A percentile compares a stretch with the other conserved stretches of the same genome.
Conservation (phyloP, 2,113 vertebrate species). For the Limnothrissa miodon region DNA sequence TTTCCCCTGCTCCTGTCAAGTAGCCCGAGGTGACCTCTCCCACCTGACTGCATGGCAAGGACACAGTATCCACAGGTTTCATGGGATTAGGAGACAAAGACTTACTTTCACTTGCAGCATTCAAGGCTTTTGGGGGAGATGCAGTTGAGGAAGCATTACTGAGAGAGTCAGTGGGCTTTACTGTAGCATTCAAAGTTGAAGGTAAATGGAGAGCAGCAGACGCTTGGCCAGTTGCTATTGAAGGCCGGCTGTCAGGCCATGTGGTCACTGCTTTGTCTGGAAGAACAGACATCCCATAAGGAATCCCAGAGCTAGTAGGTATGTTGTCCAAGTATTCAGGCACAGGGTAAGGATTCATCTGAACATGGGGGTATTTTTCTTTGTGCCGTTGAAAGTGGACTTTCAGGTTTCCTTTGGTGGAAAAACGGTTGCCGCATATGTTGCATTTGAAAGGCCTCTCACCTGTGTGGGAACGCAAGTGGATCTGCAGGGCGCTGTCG, state of each 20-base stretch:
- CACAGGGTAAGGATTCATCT: slow-evolving; percentile 98
- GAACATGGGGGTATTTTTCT: slow-evolving; percentile 97
- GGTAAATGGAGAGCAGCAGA: slow-evolving; percentile 83
- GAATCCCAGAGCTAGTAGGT: slow-evolving; percentile 94
- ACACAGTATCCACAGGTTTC: slow-evolving; percentile 68
- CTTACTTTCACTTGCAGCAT: slow-evolving; percentile 81
- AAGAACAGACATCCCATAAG: slow-evolving; percentile 93
- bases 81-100: slow-evolving; percentile 80
- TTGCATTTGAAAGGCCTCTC: slow-evolving; percentile 99
- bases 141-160: slow-evolving; percentile 81
- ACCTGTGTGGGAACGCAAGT: slow-evolving; percentile 95
- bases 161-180: slow-evolving; percentile 79
- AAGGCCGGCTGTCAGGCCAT: slow-evolving; percentile 91
- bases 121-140: slow-evolving; percentile 84
- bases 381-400: slow-evolving; percentile 98
- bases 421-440: slow-evolving; percentile 98
- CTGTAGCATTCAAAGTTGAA: slow-evolving; percentile 70
- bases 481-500: slow-evolving; percentile 98
- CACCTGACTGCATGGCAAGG: slow-evolving; percentile 65
- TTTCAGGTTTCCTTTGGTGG: slow-evolving; percentile 98
- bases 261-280: slow-evolving; percentile 89
- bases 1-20: slow-evolving; percentile 58
- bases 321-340: slow-evolving; percentile 97
- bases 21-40: slow-evolving; percentile 62
- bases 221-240: slow-evolving; percentile 76